A percentile compares a stretch with the other conserved stretches of the same genome.
These are phyloP conservation scores for Netelia melanura DNA, from an alignment of 2,888 invertebrate species.

Conservation along the genomic window DNA sequence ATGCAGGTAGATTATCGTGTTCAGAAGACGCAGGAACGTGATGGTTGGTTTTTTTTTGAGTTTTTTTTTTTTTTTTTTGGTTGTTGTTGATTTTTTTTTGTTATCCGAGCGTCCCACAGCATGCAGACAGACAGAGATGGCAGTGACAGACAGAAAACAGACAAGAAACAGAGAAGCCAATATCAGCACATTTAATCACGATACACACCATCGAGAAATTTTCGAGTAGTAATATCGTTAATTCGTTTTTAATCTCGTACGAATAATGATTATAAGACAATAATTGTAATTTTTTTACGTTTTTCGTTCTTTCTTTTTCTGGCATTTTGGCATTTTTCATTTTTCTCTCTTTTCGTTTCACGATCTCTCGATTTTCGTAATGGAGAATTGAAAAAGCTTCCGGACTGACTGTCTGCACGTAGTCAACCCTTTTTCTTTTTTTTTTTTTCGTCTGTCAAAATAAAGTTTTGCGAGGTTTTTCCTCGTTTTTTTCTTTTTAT, in stretches of 20 bases:
- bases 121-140: conserved; percentile 87
- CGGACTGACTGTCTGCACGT: background rate
- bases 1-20: conserved; percentile 36
- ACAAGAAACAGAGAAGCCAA: conserved; percentile 86
- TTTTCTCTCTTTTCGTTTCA: background rate
- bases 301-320: background rate
- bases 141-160: conserved; percentile 86
- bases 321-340: too few species aligned
- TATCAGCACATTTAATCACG: conserved; percentile 83
- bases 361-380: background rate
- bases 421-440: background rate
- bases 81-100: conserved; percentile 67
- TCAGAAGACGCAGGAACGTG: conserved; percentile 67
- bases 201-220: conserved; percentile 72
- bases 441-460: background rate
- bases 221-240: conserved; percentile 58
- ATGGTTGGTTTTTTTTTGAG: conserved; percentile 68
- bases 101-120: conserved; percentile 85
- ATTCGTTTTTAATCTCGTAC: conserved; percentile 23
- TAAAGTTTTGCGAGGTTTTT: background rate
- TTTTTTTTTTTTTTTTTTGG: conserved; percentile 39
- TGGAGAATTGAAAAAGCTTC: conserved; percentile 14
- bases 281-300: background rate
- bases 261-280: background rate
- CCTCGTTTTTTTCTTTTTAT: background rate